These are phyloP conservation scores for Sarcophaga caerulescens DNA, from an alignment of 2,888 invertebrate genomes.

Conservation along the genomic window DNA sequence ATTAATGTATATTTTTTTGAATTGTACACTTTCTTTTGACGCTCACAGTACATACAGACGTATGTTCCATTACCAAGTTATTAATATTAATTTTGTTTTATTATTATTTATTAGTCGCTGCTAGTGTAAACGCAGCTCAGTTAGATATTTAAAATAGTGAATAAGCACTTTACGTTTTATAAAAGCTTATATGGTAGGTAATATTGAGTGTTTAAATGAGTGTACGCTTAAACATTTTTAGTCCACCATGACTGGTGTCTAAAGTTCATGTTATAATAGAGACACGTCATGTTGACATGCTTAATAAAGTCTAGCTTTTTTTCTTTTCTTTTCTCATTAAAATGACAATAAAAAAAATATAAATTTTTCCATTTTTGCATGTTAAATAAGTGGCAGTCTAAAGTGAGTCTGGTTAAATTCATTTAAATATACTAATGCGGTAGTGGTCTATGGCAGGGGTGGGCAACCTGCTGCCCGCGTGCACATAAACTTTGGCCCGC, in stretches of 20 bases:
- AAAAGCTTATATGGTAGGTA: no score
- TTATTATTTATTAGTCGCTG: background rate
- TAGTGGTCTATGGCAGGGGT: no score
- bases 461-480: no score
- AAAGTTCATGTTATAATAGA: conserved; percentile 44
- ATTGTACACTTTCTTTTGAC: no score
- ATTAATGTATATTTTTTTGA: no score
- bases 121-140: background rate
- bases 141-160: background rate
- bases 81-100: background rate
- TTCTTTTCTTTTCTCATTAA: background rate
- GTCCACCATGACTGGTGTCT: background rate
- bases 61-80: background rate
- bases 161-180: background rate
- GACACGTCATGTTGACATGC: conserved; percentile 37
- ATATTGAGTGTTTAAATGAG: background rate
- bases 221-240: background rate
- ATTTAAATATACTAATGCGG: no score
- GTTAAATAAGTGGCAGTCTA: conserved; percentile 31
- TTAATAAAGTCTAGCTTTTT: background rate
- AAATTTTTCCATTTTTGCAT: conserved; percentile 37
- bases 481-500: no score
- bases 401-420: background rate
- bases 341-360: background rate
- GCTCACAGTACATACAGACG: no score